A percentile compares a stretch with the other conserved stretches of the same genome.
Conservation (phyloP, 37 sponge, comb jelly and placozoan genomes). For the Tethya wilhelma region DNA sequence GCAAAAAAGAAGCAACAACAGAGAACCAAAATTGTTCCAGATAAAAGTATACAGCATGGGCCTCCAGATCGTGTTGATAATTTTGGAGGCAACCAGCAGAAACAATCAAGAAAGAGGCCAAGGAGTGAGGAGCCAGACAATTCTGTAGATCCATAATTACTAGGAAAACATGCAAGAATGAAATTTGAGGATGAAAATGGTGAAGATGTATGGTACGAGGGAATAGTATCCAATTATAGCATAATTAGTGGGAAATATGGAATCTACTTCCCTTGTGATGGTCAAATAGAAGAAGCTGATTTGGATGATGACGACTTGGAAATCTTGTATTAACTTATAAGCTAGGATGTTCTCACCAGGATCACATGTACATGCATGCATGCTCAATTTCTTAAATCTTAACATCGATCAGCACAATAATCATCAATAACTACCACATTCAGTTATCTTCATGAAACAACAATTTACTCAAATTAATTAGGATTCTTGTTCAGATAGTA, state of each 20-base stretch:
- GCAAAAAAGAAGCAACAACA: neutral
- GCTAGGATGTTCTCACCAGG: too few species aligned
- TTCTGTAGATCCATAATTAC: neutral
- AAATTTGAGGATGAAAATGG: conserved; percentile 9
- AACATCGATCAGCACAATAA: too few species aligned
- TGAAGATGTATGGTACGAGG: conserved; percentile 6
- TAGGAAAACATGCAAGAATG: conserved; percentile 20
- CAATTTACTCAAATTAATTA: too few species aligned
- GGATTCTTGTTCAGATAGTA: too few species aligned
- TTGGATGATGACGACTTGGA: too few species aligned
- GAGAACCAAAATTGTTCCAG: neutral
- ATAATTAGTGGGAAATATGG: conserved; percentile 13
- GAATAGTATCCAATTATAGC: neutral
- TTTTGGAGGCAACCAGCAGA: neutral
- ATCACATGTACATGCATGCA: too few species aligned
- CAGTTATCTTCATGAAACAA: too few species aligned
- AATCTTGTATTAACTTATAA: too few species aligned
- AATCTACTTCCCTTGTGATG: conserved; percentile 29
- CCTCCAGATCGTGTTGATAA: conserved; percentile 5
- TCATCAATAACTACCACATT: too few species aligned
- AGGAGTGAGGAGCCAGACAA: neutral
- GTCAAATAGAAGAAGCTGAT: too few species aligned
- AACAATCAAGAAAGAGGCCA: neutral
- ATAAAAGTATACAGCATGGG: conserved; percentile 10
- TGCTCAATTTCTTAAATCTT: too few species aligned